Conservation (phyloP, 2,888 invertebrate species). For the Cotesia congregata region DNA sequence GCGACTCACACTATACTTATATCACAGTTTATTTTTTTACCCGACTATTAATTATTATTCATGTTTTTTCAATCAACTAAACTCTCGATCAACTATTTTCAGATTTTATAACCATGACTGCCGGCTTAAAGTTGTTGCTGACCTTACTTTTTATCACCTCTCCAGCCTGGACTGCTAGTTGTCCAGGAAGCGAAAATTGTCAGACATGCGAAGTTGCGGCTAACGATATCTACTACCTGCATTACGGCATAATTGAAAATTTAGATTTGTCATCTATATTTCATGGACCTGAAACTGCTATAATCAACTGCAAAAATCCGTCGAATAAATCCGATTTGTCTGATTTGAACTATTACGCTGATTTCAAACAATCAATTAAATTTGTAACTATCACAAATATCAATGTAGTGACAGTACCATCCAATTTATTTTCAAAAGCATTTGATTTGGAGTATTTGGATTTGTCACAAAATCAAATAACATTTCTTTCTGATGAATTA, state of each 20-base stretch:
- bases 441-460: conserved; percentile 74
- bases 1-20: too few species aligned
- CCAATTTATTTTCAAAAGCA: conserved; percentile 77
- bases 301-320: background rate
- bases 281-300: background rate
- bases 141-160: background rate
- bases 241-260: background rate
- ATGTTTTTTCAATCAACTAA: background rate
- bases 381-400: background rate
- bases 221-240: background rate
- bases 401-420: conserved; percentile 64
- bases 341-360: background rate
- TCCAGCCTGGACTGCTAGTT: background rate
- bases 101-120: background rate
- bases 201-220: background rate
- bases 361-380: background rate
- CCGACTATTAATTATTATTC: background rate
- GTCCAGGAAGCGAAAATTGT: background rate
- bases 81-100: background rate
- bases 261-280: background rate
- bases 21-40: background rate
- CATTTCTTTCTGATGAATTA: conserved; percentile 74
- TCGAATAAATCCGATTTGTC: background rate
- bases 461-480: conserved; percentile 73
- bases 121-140: background rate